A percentile compares a stretch with the other conserved stretches of the same genome.
Conservation (phyloP, 1,140 invertebrate species). For the Oryzaephilus surinamensis region DNA sequence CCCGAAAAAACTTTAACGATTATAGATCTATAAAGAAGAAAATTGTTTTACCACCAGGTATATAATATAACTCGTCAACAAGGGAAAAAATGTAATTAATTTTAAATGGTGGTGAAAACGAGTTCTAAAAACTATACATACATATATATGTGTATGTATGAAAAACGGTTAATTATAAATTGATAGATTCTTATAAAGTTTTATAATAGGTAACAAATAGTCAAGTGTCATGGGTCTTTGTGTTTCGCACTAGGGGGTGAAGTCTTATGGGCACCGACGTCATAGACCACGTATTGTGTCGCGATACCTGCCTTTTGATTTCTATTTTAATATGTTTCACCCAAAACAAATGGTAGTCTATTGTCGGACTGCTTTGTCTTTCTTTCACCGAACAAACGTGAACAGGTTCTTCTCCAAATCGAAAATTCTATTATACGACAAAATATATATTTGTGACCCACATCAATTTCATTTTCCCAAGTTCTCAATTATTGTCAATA, state of each 20-base stretch:
- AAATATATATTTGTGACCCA: too few relatives aligned
- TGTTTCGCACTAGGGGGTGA: constrained; percentile 15
- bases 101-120: constrained; percentile 12
- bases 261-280: constrained; percentile 12
- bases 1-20: too few relatives aligned
- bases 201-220: constrained; percentile 33
- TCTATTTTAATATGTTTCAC: constrained; percentile 35
- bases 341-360: constrained; percentile 35
- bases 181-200: constrained; percentile 29
- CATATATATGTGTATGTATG: too few relatives aligned
- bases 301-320: constrained; percentile 32
- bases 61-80: constrained; percentile 14
- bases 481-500: too few relatives aligned
- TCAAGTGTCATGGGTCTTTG: constrained; percentile 28
- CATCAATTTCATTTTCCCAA: too few relatives aligned
- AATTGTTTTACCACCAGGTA: too few relatives aligned
- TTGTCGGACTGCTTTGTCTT: constrained; percentile 31
- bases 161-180: constrained; percentile 31
- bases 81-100: constrained; percentile 13
- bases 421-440: too few relatives aligned
- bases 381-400: constrained; percentile 28
- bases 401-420: too few relatives aligned
- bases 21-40: constrained; percentile 10
- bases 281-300: constrained; percentile 29
- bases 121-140: too few relatives aligned